Base-by-base conservation (phyloP, 1,140 invertebrate genomes). In the Mya arenaria region DNA sequence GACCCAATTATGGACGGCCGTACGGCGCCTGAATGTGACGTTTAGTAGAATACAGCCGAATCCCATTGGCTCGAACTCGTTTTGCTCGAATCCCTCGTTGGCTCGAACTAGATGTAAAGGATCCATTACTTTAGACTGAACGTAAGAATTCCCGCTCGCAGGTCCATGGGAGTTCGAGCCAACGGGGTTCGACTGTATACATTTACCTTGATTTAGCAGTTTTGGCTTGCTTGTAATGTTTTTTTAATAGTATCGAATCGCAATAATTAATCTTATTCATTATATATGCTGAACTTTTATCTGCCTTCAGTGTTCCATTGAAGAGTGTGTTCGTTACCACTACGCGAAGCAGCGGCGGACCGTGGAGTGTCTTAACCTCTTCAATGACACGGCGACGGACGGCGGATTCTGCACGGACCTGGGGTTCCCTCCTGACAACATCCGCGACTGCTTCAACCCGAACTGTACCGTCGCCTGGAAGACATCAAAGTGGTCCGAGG, bases 401-500 rank as follows among this genome's bases (percentile, higher is more conserved):
- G 41, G 23, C 36, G 41, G 44, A 65, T 66, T 25, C 28, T 82
- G 79, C 37, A 23, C 48, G 5, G 44, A n/a, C 28, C 69, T 82
- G 4, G 79, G 79, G 23, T 82, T 82, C 55, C 79, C 79, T 15
- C 79, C 79, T 17, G 79, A 82, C 58, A 73, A 36, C 23, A 28
- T 74, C 56, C 17, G 58, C n/a, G 69, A 82, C 17, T 82, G 79
- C 44, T 60, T 52, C 17, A 73, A 82, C 32, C 30, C 28, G 23
- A 72, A 73, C 48, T 82, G 79, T 66, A 82, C 68, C 13, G 52
- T 41, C 4, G 41, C 32, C 17, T 82, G 79, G 79, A 36, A 52
- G 17, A 74, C 69, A 25, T 82, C 79, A 0, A 73, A 72, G 55
- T 82, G 79, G 79, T 82, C 79, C n/a, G 71, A 82, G 58, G 79